Base-by-base conservation (phyloP, 2,888 invertebrate species). In the Ophion obscuratus region DNA sequence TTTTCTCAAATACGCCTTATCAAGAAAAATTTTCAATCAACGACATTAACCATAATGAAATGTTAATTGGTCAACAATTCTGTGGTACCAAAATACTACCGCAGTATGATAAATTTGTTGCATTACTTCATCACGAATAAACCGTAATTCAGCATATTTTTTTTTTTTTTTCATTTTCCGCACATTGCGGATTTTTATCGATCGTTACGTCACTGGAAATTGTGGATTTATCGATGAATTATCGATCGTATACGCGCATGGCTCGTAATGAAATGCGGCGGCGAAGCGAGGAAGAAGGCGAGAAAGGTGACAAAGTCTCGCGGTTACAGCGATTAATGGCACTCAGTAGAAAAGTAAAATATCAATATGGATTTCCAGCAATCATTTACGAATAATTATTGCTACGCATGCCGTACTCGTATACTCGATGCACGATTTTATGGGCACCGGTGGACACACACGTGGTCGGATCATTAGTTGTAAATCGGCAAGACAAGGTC, bases 281-380 rank as follows among this genome's bases (percentile, higher is more conserved):
- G 2, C 10, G 31, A 53, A 74, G 9, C 14, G 57, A 24, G 5
- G 24, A 27, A 11, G 3, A 24, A 36, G 17, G n/a, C 68, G 66
- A 64, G 53, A 79, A 59, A 73, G 14, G 17, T 36, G 64, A 67
- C 2, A n/a, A 73, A n/a, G 47, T n/a, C 40, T 73, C 14, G 9
- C 61, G 27, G 11, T 10, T 53, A 31, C 7, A 14, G 31, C 64
- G 76, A 75, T 62, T 24, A 36, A 75, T 27, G 47, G 20, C 47
- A 62, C 44, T 78, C 61, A 62, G 36, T 17, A 44, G 64, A 75
- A 79, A 78, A 44, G 53, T 62, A 40, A 78, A 85, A 70, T 79
- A 82, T 81, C n/a, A 74, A 79, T 81, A 82, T 85, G 68, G 44
- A 85, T 85, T 73, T 81, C 81, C 40, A 20, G 11, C 59, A 40